Base-by-base conservation (phyloP, 2,113 vertebrate species). In the Thunnus maccoyii region DNA sequence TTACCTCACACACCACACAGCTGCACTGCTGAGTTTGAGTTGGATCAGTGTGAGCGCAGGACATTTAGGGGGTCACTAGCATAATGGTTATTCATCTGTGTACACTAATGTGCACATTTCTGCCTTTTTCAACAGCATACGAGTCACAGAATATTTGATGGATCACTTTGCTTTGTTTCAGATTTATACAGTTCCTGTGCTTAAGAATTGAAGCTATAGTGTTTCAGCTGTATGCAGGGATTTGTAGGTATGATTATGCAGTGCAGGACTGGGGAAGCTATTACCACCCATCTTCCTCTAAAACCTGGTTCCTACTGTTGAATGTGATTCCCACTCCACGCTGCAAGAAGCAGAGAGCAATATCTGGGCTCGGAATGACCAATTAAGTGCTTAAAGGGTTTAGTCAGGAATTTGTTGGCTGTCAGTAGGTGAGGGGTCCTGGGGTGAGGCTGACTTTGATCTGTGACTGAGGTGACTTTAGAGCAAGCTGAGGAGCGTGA, bases 331-430 rank as follows among this genome's bases (percentile, higher is more conserved):
- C 22, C 60, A 41, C n/a, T 83, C 73, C 15, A 30, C 10, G 14
- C 79, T 85, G 67, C 84, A 84, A 88, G 87, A 83, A 64, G 74
- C 82, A 86, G 84, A 87, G 52, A 83, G 80, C 71, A 48, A 71
- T 79, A 86, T 93, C 86, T 89, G 77, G 46, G 61, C 68, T 22
- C 73, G 3, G 36, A 63, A 85, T 72, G 83, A 88, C 85, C 88
- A 93, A 93, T 92, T 94, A 93, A 87, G 74, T 74, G 85, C 90
- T 93, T 94, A 92, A 89, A 86, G 88, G 90, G 83, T 90, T 90
- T 82, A 86, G 78, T 76, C 16, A 88, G 84, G 92, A 94, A 92
- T 94, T 92, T 90, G 90, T 91, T 87, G 87, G 83, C 84, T 86
- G 90, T 94, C 91, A 89, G 91, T 82, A 89, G 89, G 92, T 92